phyloP scores from a whole-genome alignment of 2,113 vertebrate species.

The Anser cygnoides region DNA sequence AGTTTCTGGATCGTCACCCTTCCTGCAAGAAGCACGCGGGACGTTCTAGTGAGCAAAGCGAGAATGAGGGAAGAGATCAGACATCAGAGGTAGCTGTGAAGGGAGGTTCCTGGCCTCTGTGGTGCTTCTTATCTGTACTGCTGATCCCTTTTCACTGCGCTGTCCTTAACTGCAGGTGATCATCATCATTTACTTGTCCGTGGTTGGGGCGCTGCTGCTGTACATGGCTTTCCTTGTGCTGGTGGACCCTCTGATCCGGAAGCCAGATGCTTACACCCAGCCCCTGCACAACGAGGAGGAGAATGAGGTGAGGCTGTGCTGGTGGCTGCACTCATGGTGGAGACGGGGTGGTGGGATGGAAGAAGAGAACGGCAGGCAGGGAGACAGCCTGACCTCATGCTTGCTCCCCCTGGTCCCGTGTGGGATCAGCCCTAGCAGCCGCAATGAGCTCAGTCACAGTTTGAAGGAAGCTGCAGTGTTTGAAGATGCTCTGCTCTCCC shows the following conservation, averaged over 20 bases:
- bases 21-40: not conserved
- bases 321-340: rapidly evolving
- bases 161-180: slow-evolving; percentile 80
- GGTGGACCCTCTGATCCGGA: slow-evolving; percentile 94
- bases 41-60: not conserved
- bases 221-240: slow-evolving; percentile 96
- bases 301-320: slow-evolving; percentile 79
- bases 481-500: not conserved
- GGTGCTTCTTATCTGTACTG: not conserved
- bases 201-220: slow-evolving; percentile 90
- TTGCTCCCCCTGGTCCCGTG: not conserved
- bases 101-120: not conserved
- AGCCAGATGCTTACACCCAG: slow-evolving; percentile 88
- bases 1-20: rapidly evolving
- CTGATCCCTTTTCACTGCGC: not conserved
- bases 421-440: not conserved
- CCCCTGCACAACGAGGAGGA: slow-evolving; percentile 92
- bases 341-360: not conserved
- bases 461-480: slow-evolving; percentile 53
- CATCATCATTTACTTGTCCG: slow-evolving; percentile 92
- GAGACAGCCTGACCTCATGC: not conserved
- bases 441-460: slow-evolving; percentile 36
- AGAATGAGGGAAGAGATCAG: not conserved
- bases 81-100: not conserved
- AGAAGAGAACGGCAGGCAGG: not conserved